These are phyloP conservation scores for Cnemophilus loriae DNA, from an alignment of 2,113 vertebrate species.

Conservation along the genomic window DNA sequence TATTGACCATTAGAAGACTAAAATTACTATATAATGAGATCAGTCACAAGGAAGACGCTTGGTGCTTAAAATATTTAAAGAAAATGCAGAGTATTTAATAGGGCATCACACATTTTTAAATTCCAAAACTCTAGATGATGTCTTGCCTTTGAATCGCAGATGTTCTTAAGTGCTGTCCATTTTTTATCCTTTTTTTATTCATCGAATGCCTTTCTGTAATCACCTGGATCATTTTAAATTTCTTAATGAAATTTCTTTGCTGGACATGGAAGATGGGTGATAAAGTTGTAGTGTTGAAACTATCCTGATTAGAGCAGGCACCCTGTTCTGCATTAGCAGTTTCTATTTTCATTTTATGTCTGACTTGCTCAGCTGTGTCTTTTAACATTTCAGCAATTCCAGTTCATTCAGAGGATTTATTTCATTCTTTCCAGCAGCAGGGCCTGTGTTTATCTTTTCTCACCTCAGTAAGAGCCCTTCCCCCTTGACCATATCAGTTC, in stretches of 20 bases:
- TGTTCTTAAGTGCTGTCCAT: not conserved
- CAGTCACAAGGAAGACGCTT: not conserved
- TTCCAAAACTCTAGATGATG: not conserved
- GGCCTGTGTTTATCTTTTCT: constrained; percentile 51
- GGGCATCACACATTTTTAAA: not conserved
- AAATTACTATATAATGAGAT: not conserved
- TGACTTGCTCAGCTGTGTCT: not conserved
- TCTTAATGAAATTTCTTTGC: not conserved
- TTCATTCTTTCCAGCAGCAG: constrained; percentile 16
- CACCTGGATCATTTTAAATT: not conserved
- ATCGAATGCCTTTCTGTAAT: not conserved
- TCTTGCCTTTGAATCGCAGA: not conserved
- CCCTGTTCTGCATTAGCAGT: not conserved
- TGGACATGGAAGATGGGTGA: not conserved
- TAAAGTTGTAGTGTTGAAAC: not conserved
- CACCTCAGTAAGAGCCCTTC: constrained; percentile 35
- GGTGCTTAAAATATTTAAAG: not conserved
- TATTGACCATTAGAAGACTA: not conserved
- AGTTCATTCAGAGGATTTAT: constrained; percentile 29
- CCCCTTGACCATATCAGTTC: not conserved
- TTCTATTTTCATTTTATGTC: constrained; percentile 11
- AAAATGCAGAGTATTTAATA: not conserved
- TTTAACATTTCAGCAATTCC: constrained; percentile 26
- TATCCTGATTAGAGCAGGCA: not conserved
- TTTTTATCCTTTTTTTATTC: not conserved